Base-by-base conservation (phyloP, 2,113 vertebrate genomes). In the Chloropsis cyanopogon region DNA sequence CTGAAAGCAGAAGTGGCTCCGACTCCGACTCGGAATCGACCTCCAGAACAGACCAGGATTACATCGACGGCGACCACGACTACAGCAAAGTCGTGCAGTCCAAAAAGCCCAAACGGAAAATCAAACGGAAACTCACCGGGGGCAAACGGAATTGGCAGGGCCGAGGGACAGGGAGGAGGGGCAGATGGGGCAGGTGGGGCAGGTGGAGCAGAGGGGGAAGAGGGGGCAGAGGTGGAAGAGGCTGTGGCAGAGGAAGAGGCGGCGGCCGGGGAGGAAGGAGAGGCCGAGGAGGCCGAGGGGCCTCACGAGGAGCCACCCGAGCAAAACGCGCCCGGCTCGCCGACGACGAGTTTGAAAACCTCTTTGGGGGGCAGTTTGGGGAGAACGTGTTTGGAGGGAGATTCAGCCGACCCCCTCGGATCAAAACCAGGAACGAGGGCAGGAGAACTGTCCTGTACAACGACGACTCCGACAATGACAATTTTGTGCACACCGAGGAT, bases 381-480 rank as follows among this genome's bases (percentile, higher is more conserved):
- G 97, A 97, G 18, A 98, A 93, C 39, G 15, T 93, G 52, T 97
- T 96, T 19, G 95, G 96, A 12, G 96, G 96, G 31, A 86, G 96
- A 2, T 97, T 97, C 82, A 66, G 93, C 14, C 96, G 99, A 75
- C 97, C 98, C 7, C 98, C 97, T 23, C 98, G 98, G 82, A 99
- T 99, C 89, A 99, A 98, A 97, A 99, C 99, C 3, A 98, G 99
- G 61, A 99, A 99, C 77, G 99, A 99, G 97, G 99, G 99, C 96
- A 98, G 99, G 97, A 98, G 99, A 82, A 99, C 99, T 42, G 99
- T 99, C 94, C 96, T 98, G 90, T 99, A 99, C 95, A 98, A 98
- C 16, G 99, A 99, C 33, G 99, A 99, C 93, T 99, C 99, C 1
- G 99, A 99, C 93, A 99, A 99, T 21, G 99, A 99, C 92, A 98